Conservation (phyloP, 2,797 vertebrate species). For the Poecilia picta region DNA sequence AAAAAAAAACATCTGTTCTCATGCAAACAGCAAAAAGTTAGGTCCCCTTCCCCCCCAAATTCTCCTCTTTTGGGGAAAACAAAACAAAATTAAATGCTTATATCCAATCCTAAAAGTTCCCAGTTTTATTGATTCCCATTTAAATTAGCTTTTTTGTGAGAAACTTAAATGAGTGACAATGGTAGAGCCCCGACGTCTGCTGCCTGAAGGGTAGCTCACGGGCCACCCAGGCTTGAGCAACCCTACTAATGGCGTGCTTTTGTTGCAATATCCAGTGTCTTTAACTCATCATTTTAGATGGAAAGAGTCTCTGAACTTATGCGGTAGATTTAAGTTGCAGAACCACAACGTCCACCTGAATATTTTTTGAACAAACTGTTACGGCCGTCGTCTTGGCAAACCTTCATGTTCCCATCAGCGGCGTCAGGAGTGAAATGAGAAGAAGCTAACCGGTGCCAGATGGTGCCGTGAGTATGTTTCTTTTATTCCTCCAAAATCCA, state of each 20-base stretch:
- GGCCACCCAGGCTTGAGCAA: slow-evolving; percentile 59
- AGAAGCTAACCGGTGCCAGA: slow-evolving; percentile 17
- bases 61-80: too few species aligned
- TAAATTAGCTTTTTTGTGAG: slow-evolving; percentile 8
- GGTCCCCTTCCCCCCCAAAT: neutral
- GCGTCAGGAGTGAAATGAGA: neutral
- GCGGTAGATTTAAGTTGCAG: neutral
- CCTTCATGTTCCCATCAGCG: neutral
- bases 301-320: slow-evolving; percentile 10
- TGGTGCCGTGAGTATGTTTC: slow-evolving; percentile 3
- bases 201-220: slow-evolving; percentile 34
- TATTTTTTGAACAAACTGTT: neutral
- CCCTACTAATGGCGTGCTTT: neutral
- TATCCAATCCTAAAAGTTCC: neutral
- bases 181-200: slow-evolving; percentile 56
- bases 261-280: slow-evolving; percentile 11
- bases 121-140: slow-evolving; percentile 5
- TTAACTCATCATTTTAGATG: slow-evolving; percentile 4
- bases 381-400: slow-evolving; percentile 1
- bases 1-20: slow-evolving; percentile 73
- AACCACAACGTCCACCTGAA: neutral
- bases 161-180: slow-evolving; percentile 36
- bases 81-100: neutral
- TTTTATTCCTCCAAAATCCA: neutral
- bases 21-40: slow-evolving; percentile 17